Base-by-base conservation (phyloP, 2,113 vertebrate genomes). In the Gallinago jamesoni region DNA sequence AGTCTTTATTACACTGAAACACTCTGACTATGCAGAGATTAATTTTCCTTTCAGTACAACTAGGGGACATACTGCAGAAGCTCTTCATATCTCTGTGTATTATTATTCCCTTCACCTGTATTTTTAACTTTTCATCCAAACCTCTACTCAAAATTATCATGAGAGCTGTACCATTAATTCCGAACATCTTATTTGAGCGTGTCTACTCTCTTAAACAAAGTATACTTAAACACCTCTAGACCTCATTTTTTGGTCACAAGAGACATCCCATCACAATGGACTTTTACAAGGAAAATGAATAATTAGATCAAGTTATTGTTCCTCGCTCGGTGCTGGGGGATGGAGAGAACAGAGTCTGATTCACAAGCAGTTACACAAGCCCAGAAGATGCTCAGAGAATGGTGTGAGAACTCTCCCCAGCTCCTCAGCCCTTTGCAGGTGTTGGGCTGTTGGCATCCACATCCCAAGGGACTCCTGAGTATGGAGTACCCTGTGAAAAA, bases 111-210 rank as follows among this genome's bases (percentile, higher is more conserved):
- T 94, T 84, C 92, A 92, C 90, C 95, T 90, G 66, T 72, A 89
- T 74, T 93, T 93, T 95, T 93, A 96, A 92, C 92, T 96, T 96
- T 83, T 74, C 92, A 80, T 91, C 93, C 94, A 84, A 93, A 80
- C 69, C 95, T 90, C 96, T 90, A 76, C 69, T 94, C 66, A 22
- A 96, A 96, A 96, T 97, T 79, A 94, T 41, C 96, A 84, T 23
- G 93, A 97, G 95, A 93, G 93, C 90, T 95, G 93, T 84, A 82
- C 82, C 87, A 92, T 96, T 95, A 96, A 96, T 95, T 96, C 60
- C 18, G 75, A 97, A 88, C 93, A 94, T 93, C 78, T 90, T 90
- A 84, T 62, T 96, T 70, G 55, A 87, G 90, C 82, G 13, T 45
- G 90, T 93, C 90, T 93, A 2, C 66, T 90, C 94, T 92, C 92